phyloP scores from a whole-genome alignment of 2,113 vertebrate species.

The Varanus komodoensis region DNA sequence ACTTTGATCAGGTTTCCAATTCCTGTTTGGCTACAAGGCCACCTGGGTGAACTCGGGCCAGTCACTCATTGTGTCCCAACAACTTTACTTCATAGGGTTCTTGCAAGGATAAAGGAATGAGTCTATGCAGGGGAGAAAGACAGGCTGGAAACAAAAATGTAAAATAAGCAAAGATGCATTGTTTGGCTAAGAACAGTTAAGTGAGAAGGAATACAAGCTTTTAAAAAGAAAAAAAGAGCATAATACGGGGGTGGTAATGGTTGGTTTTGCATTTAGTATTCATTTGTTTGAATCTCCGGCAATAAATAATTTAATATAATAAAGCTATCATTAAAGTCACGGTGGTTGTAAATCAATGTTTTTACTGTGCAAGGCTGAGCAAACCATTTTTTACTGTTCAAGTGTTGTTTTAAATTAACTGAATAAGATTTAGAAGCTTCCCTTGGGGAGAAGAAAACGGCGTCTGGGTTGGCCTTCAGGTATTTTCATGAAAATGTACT shows the following conservation, averaged over 20 bases:
- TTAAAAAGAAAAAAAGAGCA: slow-evolving; percentile 62
- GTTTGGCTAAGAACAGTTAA: slow-evolving; percentile 32
- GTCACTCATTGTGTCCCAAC: neutral
- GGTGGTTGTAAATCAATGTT: slow-evolving; percentile 74
- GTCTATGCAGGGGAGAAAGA: no score
- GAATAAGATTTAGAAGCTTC: slow-evolving; percentile 76
- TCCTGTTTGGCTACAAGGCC: neutral
- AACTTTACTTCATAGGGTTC: neutral
- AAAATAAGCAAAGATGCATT: slow-evolving; percentile 23
- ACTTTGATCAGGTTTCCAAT: neutral
- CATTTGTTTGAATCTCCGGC: slow-evolving; percentile 63
- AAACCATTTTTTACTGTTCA: slow-evolving; percentile 70
- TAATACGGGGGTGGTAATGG: slow-evolving; percentile 60
- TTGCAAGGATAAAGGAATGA: neutral
- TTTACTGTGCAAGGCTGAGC: slow-evolving; percentile 72
- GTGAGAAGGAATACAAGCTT: neutral
- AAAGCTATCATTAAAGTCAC: slow-evolving; percentile 76
- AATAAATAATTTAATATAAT: slow-evolving; percentile 79
- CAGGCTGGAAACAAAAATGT: no score
- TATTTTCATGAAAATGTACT: slow-evolving; percentile 64
- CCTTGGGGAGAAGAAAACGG: slow-evolving; percentile 55
- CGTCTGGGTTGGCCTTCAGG: slow-evolving; percentile 66
- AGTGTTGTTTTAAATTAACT: slow-evolving; percentile 72
- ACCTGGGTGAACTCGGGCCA: neutral
- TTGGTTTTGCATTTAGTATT: slow-evolving; percentile 65